Evolutionary conservation across 1,140 invertebrate species (phyloP), one percentile per base, ranked within the genome.

Genomic region (Drosophila lacteicornis): DNA sequence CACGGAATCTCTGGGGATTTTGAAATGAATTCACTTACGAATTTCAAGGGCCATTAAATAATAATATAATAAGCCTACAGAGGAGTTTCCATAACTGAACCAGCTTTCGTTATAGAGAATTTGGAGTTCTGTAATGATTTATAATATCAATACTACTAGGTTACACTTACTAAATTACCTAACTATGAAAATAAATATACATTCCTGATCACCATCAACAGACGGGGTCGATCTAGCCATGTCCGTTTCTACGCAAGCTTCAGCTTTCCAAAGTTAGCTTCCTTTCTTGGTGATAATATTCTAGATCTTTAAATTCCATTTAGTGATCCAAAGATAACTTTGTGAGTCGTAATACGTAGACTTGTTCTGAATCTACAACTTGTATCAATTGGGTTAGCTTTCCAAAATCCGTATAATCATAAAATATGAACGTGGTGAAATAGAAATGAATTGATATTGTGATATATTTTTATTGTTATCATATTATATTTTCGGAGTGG

Each of bases 11-110:
- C 56, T 33, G 22, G 38, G 17, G 61, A 22, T 47, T 61, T 75
- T 53, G 25, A 62, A 76, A 60, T 80, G 56, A 75, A 47, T 25
- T 19, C 57, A 62, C 45, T 53, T 33, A 61, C 15, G 13, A 61
- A 36, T 51, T 59, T 62, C 33, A 6, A n/a, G 57, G 59, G 27
- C 15, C 42, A 65, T 65, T 11, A 65, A 65, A 36, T 65, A 61
- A 42, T 60, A 30, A 25, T 45, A 33, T 33, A 58, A 33, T 13
- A 61, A 33, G 15, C 7, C n/a, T 2, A 13, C 9, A 36, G 15
- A 27, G 12, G 17, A 38, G 15, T 38, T 22, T 36, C 0, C 13
- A 53, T 33, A 33, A 33, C 17, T 9, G 1, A 4, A 36, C 4
- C 8, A 22, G 1, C 5, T 7, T 36, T 53, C 0, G 8, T 53